Evolutionary conservation across 2,888 invertebrate species (phyloP).

Genomic region (Orthonevra nobilis): DNA sequence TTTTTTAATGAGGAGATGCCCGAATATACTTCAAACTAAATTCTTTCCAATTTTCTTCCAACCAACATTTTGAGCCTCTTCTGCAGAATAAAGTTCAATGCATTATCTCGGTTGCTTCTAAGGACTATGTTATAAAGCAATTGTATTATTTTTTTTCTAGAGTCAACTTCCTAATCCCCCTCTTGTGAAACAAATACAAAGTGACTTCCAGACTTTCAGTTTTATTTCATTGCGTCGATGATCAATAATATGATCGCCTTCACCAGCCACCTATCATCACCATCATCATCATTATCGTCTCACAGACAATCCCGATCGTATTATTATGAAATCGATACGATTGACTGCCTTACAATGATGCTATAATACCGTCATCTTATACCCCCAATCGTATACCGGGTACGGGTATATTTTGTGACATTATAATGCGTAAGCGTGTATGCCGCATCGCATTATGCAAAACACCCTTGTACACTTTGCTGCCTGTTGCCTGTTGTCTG

Average conservation of each 20-base stretch:
- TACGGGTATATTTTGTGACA: too few species aligned
- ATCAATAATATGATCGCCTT: constrained; percentile 28
- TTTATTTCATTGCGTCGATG: constrained; percentile 8
- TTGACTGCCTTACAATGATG: constrained; percentile 68
- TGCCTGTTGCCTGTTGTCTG: too few species aligned
- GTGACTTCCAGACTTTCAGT: constrained; percentile 20
- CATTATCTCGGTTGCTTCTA: too few species aligned
- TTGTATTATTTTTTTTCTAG: too few species aligned
- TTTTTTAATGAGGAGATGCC: too few species aligned
- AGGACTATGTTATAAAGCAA: too few species aligned
- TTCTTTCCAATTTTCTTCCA: too few species aligned
- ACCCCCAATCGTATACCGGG: constrained; percentile 53
- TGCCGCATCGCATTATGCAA: constrained; percentile 67
- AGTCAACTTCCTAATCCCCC: background rate
- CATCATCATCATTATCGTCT: too few species aligned
- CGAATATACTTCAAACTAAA: too few species aligned
- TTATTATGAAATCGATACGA: constrained; percentile 70
- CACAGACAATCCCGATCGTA: constrained; percentile 48
- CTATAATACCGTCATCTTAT: constrained; percentile 70
- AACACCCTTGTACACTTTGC: constrained; percentile 66
- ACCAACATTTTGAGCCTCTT: too few species aligned
- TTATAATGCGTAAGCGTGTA: constrained; percentile 69
- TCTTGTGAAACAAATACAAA: constrained; percentile 20
- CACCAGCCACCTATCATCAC: constrained; percentile 21
- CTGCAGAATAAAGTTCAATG: too few species aligned